A percentile compares a stretch with the other conserved stretches of the same genome.
Conservation (phyloP, 2,888 invertebrate genomes). For the Margaritifera margaritifera region DNA sequence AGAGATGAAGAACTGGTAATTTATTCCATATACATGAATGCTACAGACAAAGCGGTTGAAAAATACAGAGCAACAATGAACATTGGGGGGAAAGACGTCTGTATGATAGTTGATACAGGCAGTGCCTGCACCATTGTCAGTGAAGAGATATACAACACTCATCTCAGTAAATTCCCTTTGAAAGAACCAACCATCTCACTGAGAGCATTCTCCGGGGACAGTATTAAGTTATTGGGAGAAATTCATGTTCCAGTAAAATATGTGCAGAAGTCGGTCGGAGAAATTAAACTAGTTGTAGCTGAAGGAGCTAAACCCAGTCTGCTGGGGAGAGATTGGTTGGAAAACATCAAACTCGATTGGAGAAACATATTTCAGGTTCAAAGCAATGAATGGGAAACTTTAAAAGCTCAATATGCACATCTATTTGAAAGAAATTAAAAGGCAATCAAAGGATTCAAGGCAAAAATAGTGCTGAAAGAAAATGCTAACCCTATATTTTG, state of each 20-base stretch:
- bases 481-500: slow-evolving; percentile 11
- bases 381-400: neutral
- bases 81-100: too few species aligned
- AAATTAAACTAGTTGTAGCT: slow-evolving; percentile 4
- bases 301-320: slow-evolving; percentile 9
- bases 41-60: too few species aligned
- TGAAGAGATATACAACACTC: slow-evolving; percentile 5
- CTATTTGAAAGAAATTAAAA: neutral
- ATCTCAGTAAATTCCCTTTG: neutral
- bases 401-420: slow-evolving; percentile 1
- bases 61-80: too few species aligned
- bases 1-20: too few species aligned
- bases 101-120: slow-evolving; percentile 5
- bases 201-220: slow-evolving; percentile 10
- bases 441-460: slow-evolving; percentile 10
- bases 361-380: slow-evolving; percentile 5
- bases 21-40: too few species aligned
- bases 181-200: neutral
- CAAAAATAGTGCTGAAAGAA: slow-evolving; percentile 8
- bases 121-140: slow-evolving; percentile 7
- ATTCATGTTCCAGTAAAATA: slow-evolving; percentile 3
- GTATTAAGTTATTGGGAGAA: slow-evolving; percentile 3
- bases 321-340: slow-evolving; percentile 9
- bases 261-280: neutral
- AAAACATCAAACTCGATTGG: slow-evolving; percentile 5